Conservation (phyloP, 2,888 invertebrate genomes). For the Melanchra persicariae region DNA sequence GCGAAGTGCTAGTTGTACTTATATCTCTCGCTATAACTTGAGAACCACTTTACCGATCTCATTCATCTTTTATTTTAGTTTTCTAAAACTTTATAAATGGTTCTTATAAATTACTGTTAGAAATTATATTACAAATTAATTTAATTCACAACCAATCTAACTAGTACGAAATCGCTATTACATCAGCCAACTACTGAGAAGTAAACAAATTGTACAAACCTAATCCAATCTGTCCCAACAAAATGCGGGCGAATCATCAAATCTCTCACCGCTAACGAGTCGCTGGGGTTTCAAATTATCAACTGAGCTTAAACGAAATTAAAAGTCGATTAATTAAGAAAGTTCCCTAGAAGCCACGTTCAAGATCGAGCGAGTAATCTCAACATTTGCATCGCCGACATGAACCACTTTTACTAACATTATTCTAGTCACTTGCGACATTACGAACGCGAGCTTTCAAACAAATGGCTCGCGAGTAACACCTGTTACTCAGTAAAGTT, state of each 20-base stretch:
- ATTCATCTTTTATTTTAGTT: too few relatives aligned
- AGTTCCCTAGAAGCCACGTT: not conserved
- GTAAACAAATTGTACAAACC: constrained; percentile 37
- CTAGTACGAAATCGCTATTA: constrained; percentile 11
- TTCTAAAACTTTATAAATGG: too few relatives aligned
- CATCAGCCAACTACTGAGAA: constrained; percentile 18
- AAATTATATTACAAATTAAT: too few relatives aligned
- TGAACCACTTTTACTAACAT: constrained; percentile 1
- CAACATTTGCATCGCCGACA: not conserved
- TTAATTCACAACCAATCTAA: too few relatives aligned
- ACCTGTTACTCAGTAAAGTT: constrained; percentile 37
- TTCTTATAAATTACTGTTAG: too few relatives aligned
- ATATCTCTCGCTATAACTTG: too few relatives aligned
- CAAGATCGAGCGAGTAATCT: not conserved
- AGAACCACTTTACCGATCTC: too few relatives aligned
- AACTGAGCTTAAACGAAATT: constrained; percentile 14
- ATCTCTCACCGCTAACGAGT: constrained; percentile 23
- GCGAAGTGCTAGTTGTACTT: too few relatives aligned
- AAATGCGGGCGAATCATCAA: constrained; percentile 38
- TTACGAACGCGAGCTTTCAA: not conserved
- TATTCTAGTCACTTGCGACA: constrained; percentile 14
- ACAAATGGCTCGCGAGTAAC: constrained; percentile 18
- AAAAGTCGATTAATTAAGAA: constrained; percentile 2
- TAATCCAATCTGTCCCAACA: constrained; percentile 31
- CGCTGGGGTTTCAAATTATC: constrained; percentile 15